A percentile compares a stretch with the other conserved stretches of the same genome.
Conservation (phyloP, 2,888 invertebrate genomes). For the Caenorhabditis doughertyi region DNA sequence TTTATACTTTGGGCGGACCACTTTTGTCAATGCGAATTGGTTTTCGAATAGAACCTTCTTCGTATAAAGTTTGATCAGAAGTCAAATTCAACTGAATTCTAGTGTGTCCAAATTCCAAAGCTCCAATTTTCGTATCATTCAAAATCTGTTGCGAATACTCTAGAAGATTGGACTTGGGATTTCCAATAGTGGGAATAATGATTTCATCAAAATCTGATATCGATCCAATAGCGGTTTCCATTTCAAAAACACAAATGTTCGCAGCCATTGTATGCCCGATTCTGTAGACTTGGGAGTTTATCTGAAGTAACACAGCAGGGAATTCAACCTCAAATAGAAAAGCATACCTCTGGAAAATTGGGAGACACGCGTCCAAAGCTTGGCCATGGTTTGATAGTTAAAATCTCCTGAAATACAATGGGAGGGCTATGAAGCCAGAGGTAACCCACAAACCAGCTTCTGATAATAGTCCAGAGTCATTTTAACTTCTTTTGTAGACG, state of each 20-base stretch:
- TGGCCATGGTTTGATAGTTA: constrained; percentile 40
- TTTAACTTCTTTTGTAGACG: constrained; percentile 50
- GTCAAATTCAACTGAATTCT: constrained; percentile 1
- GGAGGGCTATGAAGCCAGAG: no score
- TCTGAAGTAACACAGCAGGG: no score
- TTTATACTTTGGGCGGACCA: constrained; percentile 13
- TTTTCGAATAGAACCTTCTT: not conserved
- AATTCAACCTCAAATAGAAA: not conserved
- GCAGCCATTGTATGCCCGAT: constrained; percentile 68
- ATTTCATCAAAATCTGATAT: constrained; percentile 71
- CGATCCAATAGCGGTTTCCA: constrained; percentile 45
- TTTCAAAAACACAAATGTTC: constrained; percentile 67
- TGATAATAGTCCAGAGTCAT: constrained; percentile 63
- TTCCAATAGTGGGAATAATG: constrained; percentile 31
- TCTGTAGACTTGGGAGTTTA: constrained; percentile 67
- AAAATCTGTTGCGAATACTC: not conserved
- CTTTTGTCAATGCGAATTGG: not conserved
- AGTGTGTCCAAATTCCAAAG: constrained; percentile 8
- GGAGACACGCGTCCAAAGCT: not conserved
- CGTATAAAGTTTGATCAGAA: not conserved
- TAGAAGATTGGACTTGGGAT: not conserved
- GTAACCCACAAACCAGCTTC: constrained; percentile 54
- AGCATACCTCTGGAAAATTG: constrained; percentile 11
- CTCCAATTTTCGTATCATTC: not conserved
- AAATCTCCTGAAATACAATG: constrained; percentile 23